A percentile compares a stretch with the other conserved stretches of the same genome.
These are phyloP conservation scores for Ormyrus pomaceus DNA, from an alignment of 2,888 invertebrate genomes.

Conservation along the genomic window DNA sequence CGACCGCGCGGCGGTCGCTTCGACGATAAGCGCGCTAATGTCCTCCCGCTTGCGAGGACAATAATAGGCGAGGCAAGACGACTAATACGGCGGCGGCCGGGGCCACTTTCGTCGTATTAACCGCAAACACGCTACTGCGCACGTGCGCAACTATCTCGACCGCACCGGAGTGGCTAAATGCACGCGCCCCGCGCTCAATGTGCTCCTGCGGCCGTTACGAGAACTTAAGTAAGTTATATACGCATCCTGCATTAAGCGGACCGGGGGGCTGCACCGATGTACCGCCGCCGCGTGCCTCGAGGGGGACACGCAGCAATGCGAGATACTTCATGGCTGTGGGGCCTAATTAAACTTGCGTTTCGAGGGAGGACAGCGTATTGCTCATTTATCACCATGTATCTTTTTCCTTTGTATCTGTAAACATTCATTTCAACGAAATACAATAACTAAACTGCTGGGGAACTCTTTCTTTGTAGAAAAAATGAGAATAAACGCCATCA, in stretches of 20 bases:
- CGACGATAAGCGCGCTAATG: conserved; percentile 40
- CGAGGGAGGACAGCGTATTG: neutral
- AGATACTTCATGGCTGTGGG: no score
- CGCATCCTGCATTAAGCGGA: conserved; percentile 25
- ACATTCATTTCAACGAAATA: neutral
- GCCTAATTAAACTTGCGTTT: no score
- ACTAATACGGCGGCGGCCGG: conserved; percentile 29
- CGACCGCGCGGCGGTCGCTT: neutral
- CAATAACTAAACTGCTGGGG: no score
- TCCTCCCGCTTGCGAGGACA: conserved; percentile 16
- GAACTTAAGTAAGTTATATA: conserved; percentile 37
- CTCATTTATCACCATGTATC: no score
- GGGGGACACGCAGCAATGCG: no score
- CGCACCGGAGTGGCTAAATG: conserved; percentile 31
- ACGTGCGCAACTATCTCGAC: conserved; percentile 37
- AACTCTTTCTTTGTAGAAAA: no score
- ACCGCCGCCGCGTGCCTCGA: no score
- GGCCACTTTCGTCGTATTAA: conserved; percentile 52
- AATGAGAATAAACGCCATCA: no score
- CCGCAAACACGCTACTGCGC: conserved; percentile 41
- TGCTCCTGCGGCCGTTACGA: neutral
- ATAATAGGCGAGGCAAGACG: conserved; percentile 52
- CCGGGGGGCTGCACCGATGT: no score
- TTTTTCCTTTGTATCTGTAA: neutral
- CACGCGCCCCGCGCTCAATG: neutral